Percentiles rank a stretch among this genome's conserved stretches.
phyloP scores from a whole-genome alignment of 2,797 vertebrate genomes.

The Vipera latastei region DNA sequence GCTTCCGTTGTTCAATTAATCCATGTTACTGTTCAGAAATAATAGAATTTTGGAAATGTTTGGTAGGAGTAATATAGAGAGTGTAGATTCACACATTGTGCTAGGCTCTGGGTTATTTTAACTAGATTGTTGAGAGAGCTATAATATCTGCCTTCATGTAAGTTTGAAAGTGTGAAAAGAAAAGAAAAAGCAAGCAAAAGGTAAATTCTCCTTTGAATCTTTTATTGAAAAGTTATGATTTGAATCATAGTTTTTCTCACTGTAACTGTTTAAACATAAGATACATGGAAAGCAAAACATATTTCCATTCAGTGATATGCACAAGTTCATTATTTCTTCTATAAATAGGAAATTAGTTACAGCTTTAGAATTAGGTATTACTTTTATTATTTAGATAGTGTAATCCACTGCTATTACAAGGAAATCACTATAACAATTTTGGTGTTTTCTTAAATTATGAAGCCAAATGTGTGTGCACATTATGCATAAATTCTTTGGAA shows the following conservation, averaged over 20 bases:
- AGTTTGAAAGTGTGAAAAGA: background rate
- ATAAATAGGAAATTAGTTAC: background rate
- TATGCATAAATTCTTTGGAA: background rate
- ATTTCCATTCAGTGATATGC: background rate
- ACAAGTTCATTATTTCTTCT: background rate
- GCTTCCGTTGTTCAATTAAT: constrained; percentile 39
- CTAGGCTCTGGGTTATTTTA: background rate
- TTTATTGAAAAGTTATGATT: background rate
- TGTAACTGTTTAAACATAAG: background rate
- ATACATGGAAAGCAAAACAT: background rate
- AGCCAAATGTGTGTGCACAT: background rate
- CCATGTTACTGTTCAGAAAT: constrained; percentile 44
- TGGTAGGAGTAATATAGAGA: constrained; percentile 18
- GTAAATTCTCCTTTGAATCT: background rate
- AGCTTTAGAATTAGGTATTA: background rate
- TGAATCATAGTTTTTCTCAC: background rate
- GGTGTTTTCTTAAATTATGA: background rate
- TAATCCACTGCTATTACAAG: background rate
- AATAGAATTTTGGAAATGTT: constrained; percentile 30
- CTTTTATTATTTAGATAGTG: background rate
- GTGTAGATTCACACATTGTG: background rate
- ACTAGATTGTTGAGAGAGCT: background rate
- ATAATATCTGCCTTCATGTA: background rate
- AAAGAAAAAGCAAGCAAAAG: background rate
- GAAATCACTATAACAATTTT: background rate